Percentiles rank a stretch among this genome's conserved stretches.
These are phyloP conservation scores for Andricus grossulariae DNA, from an alignment of 1,140 invertebrate species.

Conservation along the genomic window DNA sequence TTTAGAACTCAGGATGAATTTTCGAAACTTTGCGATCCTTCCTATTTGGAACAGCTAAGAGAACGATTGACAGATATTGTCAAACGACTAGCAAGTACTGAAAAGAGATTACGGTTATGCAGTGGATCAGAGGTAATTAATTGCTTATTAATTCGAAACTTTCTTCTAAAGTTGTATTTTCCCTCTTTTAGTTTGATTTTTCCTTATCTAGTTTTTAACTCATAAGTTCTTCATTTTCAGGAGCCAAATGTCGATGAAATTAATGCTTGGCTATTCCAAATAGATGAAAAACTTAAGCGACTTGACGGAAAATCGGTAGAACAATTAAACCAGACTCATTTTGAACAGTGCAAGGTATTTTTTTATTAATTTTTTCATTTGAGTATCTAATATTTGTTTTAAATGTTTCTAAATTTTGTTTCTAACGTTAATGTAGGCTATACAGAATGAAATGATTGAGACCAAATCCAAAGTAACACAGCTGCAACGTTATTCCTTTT, in stretches of 20 bases:
- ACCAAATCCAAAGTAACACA: slow-evolving; percentile 69
- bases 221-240: slow-evolving; percentile 48
- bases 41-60: slow-evolving; percentile 80
- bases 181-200: background rate
- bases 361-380: background rate
- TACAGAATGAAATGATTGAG: slow-evolving; percentile 72
- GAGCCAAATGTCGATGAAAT: slow-evolving; percentile 75
- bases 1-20: slow-evolving; percentile 80
- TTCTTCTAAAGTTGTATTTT: slow-evolving; percentile 35
- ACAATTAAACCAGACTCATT: slow-evolving; percentile 70
- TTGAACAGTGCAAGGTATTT: slow-evolving; percentile 75
- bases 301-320: slow-evolving; percentile 65
- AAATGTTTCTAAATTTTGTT: slow-evolving; percentile 32
- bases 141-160: background rate
- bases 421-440: slow-evolving; percentile 54
- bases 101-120: slow-evolving; percentile 67
- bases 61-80: slow-evolving; percentile 76
- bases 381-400: slow-evolving; percentile 15
- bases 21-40: slow-evolving; percentile 80
- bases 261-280: slow-evolving; percentile 73
- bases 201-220: slow-evolving; percentile 1
- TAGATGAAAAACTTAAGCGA: slow-evolving; percentile 71
- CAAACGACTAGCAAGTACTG: slow-evolving; percentile 65
- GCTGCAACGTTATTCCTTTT: slow-evolving; percentile 68
- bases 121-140: slow-evolving; percentile 63